phyloP scores from a whole-genome alignment of 2,113 vertebrate genomes.

The Ibidorhyncha struthersii region DNA sequence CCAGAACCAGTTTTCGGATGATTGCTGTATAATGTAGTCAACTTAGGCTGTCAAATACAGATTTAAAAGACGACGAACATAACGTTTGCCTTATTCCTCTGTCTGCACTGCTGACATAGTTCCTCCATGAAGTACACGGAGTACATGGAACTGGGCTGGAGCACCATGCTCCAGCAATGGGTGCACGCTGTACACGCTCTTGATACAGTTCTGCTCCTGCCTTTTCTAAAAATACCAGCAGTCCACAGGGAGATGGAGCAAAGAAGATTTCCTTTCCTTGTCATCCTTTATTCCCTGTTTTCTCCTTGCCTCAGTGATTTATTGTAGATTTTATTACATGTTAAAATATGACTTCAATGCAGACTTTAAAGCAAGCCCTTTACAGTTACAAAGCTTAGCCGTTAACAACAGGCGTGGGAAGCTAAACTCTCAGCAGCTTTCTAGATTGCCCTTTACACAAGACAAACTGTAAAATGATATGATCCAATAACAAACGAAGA shows the following conservation, averaged over 20 bases:
- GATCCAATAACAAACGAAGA: slow-evolving; percentile 62
- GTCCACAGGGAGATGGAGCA: neutral
- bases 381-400: neutral
- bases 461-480: slow-evolving; percentile 51
- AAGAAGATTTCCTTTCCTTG: neutral
- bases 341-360: neutral
- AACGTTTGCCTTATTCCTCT: neutral
- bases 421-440: neutral
- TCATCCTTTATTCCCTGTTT: neutral
- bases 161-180: neutral
- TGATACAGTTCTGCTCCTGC: neutral
- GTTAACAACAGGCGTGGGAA: neutral
- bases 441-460: slow-evolving; percentile 9
- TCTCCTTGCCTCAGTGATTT: neutral
- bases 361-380: slow-evolving; percentile 1
- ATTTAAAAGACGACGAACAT: neutral
- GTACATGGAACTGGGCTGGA: neutral
- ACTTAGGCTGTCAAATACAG: neutral
- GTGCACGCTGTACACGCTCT: neutral
- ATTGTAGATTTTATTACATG: neutral
- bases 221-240: neutral
- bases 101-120: neutral
- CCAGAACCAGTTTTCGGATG: neutral
- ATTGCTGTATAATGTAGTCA: neutral
- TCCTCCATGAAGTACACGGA: neutral